These are phyloP conservation scores for Micromesistius poutassou DNA, from an alignment of 2,797 vertebrate genomes.

Conservation along the genomic window DNA sequence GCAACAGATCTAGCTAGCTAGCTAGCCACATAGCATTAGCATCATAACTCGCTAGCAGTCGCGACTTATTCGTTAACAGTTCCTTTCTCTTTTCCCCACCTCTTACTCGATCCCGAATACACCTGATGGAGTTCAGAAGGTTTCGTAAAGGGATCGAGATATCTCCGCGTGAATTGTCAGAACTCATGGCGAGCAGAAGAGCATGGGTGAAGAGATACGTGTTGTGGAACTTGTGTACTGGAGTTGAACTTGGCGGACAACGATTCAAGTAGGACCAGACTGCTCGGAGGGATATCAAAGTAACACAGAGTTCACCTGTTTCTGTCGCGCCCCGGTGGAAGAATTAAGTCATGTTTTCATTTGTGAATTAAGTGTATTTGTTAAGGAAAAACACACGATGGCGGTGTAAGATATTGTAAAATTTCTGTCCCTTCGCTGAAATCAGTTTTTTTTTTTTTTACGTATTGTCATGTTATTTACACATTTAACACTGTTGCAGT, in stretches of 20 bases:
- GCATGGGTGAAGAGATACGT: background rate
- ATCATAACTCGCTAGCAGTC: background rate
- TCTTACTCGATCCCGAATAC: conserved; percentile 66
- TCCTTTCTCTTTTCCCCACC: conserved; percentile 46
- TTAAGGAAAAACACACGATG: conserved; percentile 17
- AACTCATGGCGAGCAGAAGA: conserved; percentile 53
- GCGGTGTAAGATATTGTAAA: conserved; percentile 8
- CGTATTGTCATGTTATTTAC: background rate
- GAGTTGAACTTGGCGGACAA: background rate
- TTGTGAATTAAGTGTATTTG: background rate
- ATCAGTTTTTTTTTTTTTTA: too few species aligned
- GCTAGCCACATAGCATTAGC: background rate
- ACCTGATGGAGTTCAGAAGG: conserved; percentile 64
- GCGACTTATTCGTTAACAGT: background rate
- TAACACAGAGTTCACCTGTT: conserved; percentile 5
- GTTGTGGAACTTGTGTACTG: conserved; percentile 21
- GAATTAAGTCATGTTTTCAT: accelerated
- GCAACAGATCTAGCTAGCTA: background rate
- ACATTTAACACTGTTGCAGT: background rate
- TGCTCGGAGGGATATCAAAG: conserved; percentile 1
- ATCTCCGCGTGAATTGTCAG: conserved; percentile 42
- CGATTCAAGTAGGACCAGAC: background rate
- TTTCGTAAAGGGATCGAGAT: conserved; percentile 60
- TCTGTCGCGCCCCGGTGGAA: conserved; percentile 2
- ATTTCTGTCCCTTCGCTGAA: background rate